Evolutionary conservation across 2,888 invertebrate genomes (phyloP).

Genomic region (Fissipunctia ypsillon): DNA sequence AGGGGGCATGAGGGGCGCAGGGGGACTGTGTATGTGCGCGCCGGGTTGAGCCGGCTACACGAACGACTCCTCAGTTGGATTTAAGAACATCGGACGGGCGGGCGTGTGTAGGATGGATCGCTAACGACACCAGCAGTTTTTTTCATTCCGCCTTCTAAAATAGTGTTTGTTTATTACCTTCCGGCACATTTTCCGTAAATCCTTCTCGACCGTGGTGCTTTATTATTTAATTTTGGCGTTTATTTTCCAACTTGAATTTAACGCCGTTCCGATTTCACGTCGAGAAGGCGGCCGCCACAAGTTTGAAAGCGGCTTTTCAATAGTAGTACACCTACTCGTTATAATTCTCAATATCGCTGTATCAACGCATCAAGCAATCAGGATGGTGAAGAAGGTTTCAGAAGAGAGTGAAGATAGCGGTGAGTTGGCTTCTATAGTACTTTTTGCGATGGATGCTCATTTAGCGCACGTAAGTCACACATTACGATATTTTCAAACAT

Average conservation of each 20-base stretch:
- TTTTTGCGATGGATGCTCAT: conserved; percentile 47
- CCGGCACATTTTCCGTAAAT: conserved; percentile 86
- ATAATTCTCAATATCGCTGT: conserved; percentile 83
- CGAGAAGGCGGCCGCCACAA: conserved; percentile 89
- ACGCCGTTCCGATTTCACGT: conserved; percentile 89
- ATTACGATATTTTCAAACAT: conserved; percentile 61
- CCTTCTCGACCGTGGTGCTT: conserved; percentile 90
- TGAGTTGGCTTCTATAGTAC: conserved; percentile 76
- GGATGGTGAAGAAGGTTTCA: conserved; percentile 90
- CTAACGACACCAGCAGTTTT: conserved; percentile 91
- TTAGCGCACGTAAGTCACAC: conserved; percentile 52
- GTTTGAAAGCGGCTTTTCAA: conserved; percentile 90
- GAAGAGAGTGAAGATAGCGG: conserved; percentile 91
- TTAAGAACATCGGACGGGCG: conserved; percentile 90
- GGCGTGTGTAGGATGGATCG: conserved; percentile 90
- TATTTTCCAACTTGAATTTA: conserved; percentile 81
- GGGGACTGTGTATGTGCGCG: conserved; percentile 73
- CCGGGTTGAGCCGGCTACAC: conserved; percentile 77
- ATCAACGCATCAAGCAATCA: conserved; percentile 86
- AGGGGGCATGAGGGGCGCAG: conserved; percentile 71
- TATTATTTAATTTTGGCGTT: conserved; percentile 82
- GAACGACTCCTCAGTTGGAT: conserved; percentile 87
- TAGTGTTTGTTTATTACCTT: conserved; percentile 90
- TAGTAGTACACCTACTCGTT: conserved; percentile 88
- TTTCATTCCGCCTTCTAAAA: conserved; percentile 91